Base-by-base conservation (phyloP, 2,113 vertebrate species). In the Poeciliopsis prolifica region DNA sequence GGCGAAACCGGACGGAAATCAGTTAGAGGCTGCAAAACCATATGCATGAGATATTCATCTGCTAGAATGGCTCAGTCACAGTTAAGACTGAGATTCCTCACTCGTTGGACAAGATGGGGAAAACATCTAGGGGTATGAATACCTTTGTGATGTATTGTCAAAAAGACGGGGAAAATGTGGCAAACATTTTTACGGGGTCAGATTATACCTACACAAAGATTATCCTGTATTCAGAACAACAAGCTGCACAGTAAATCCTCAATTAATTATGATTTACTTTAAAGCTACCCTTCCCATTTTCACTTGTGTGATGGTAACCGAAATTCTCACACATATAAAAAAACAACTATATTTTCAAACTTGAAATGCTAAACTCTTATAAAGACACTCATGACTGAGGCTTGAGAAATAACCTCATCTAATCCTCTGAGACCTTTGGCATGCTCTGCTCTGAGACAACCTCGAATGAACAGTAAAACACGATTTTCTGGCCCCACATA, bases 371-470 rank as follows among this genome's bases (percentile, higher is more conserved):
- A 90, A 92, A 94, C 92, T 77, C 70, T 54, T 88, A 80, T 83
- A 88, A 88, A 86, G 84, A 70, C 83, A 84, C 85, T 74, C 75
- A 79, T 4, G 22, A 65, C 85, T 66, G 80, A 82, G 74, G 79
- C 82, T 85, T 87, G 74, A 80, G 86, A 80, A 82, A 84, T 93
- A 86, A 93, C 75, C 75, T 92, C 87, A 92, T 90, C 82, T 22
- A 77, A 51, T 89, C 84, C 85, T 71, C 62, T 58, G 88, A 87
- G 91, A 91, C 84, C 76, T 88, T 79, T 81, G 83, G 87, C 88
- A 88, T 82, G 83, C 77, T 89, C 58, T 72, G 78, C 86, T 84
- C 74, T 78, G 82, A 90, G 84, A 93, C 91, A 92, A 90, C 86
- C 71, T 83, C 82, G 78, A 89, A 86, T 80, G 80, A 86, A 86